Evolutionary conservation across 1,140 invertebrate genomes (phyloP), one percentile per base, ranked within the genome.

Genomic region (Microplitis mediator): DNA sequence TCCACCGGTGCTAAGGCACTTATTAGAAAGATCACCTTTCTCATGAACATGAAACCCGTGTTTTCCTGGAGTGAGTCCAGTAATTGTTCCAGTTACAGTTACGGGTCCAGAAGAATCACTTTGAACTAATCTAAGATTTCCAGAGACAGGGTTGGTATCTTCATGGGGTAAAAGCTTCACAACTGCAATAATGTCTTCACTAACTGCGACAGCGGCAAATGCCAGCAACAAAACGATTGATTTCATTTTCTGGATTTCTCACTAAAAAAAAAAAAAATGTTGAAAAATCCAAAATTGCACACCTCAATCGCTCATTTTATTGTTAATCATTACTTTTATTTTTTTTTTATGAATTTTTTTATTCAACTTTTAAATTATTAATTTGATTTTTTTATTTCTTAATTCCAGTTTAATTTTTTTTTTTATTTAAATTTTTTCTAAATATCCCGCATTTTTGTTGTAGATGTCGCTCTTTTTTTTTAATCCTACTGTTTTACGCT

Each of bases 41-140:
- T 95, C 91, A 81, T 98, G 97, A 14, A 99, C 89, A 81, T 98
- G 97, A 88, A 98, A 97, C 6, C 97, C 97, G 80, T 95, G 92
- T 32, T 88, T 84, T n/a, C 90, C 91, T 54, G 89, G 85, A 1
- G 89, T 87, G 4, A 99, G 87, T 8, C 95, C 95, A 11, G 79
- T 85, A 60, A 99, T 86, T 51, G 87, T 87, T 11, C 97, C 95
- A 56, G 88, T 86, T 4, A 96, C 85, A 35, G 83, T 84, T 34
- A 95, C 90, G 2, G 88, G 88, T 72, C 89, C 88, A 3, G 89
- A 89, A 8, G 88, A 85, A 4, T 84, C 86, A 36, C 85, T 83
- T 82, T 92, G 89, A 0, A 85, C 88, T 80, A 93, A 91, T 31
- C 86, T 90, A 3, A 93, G 80, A 60, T 87, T 88, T 8, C 92